A percentile compares a stretch with the other conserved stretches of the same genome.
These are phyloP conservation scores for Dorcus hopei DNA, from an alignment of 2,888 invertebrate genomes.

Conservation along the genomic window DNA sequence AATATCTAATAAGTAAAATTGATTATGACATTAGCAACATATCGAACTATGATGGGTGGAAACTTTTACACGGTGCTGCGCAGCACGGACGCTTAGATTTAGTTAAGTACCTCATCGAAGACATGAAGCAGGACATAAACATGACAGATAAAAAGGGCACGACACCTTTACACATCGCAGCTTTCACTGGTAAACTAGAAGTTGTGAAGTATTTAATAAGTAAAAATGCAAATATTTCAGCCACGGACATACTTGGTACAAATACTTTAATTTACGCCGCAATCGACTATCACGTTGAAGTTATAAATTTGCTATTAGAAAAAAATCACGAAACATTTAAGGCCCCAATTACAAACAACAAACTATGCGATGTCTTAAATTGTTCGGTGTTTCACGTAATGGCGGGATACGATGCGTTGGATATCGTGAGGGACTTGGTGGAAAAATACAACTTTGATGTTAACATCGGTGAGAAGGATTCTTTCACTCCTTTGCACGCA, in stretches of 20 bases:
- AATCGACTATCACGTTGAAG: too few species aligned
- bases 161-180: background rate
- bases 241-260: slow-evolving; percentile 95
- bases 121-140: background rate
- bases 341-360: too few species aligned
- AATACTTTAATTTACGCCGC: slow-evolving; percentile 93
- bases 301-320: too few species aligned
- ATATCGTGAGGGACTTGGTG: background rate
- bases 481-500: slow-evolving; percentile 94
- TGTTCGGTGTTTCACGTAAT: too few species aligned
- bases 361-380: too few species aligned
- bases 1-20: background rate
- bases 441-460: slow-evolving; percentile 85
- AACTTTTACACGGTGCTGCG: too few species aligned
- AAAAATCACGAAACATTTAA: too few species aligned
- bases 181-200: background rate
- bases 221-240: slow-evolving; percentile 95
- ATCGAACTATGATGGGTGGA: too few species aligned
- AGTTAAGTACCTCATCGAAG: too few species aligned
- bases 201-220: background rate
- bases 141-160: background rate
- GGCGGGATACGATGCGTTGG: background rate
- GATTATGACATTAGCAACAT: too few species aligned
- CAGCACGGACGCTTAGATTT: too few species aligned
- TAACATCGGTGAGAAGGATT: slow-evolving; percentile 94